These are phyloP conservation scores for Rhodeus uyekii DNA, from an alignment of 2,797 vertebrate genomes.

Conservation along the genomic window DNA sequence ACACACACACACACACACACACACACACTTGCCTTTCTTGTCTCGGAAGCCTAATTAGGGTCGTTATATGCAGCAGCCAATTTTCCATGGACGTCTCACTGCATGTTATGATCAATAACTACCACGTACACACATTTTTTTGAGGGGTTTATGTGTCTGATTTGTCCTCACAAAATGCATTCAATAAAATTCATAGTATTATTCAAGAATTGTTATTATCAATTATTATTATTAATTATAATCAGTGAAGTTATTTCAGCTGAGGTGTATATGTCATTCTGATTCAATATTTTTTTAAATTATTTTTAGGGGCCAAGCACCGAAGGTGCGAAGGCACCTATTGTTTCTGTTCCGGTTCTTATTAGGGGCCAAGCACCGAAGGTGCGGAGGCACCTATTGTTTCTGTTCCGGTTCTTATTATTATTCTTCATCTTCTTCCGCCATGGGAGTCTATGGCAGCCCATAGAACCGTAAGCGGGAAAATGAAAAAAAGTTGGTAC, in stretches of 20 bases:
- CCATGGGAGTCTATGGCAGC: too few relatives aligned
- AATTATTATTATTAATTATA: not conserved
- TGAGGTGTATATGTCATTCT: not conserved
- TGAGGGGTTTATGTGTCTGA: not conserved
- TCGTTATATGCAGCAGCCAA: constrained; percentile 11
- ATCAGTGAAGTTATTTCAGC: not conserved
- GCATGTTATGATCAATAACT: not conserved
- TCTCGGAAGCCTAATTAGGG: constrained; percentile 37
- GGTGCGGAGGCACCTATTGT: too few relatives aligned
- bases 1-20: constrained; percentile 12
- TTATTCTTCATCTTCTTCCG: too few relatives aligned
- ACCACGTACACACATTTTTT: not conserved
- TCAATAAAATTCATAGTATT: not conserved
- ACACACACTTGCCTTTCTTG: constrained; percentile 25
- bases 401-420: too few relatives aligned
- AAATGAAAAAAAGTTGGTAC: too few relatives aligned
- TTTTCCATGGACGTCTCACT: constrained; percentile 3
- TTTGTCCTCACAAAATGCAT: not conserved
- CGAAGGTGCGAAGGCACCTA: too few relatives aligned
- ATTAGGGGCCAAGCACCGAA: too few relatives aligned
- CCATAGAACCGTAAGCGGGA: too few relatives aligned
- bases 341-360: too few relatives aligned
- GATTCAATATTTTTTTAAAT: too few relatives aligned
- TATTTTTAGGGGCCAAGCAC: too few relatives aligned
- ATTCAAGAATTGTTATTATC: not conserved